These are phyloP conservation scores for Podabrus alpinus DNA, from an alignment of 2,888 invertebrate species.

Conservation along the genomic window DNA sequence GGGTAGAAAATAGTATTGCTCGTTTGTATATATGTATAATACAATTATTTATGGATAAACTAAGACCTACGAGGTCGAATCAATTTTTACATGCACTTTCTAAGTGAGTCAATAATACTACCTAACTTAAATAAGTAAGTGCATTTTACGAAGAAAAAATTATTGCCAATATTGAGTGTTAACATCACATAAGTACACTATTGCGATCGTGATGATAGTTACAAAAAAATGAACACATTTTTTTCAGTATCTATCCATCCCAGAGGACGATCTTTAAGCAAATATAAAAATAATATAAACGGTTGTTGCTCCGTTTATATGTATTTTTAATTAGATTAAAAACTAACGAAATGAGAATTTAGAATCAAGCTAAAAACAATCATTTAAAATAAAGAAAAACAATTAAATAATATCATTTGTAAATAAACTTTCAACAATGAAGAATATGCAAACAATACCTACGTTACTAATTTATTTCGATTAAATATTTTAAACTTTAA, in stretches of 20 bases:
- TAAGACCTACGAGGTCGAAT: not conserved
- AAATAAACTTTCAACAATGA: constrained; percentile 27
- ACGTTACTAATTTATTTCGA: constrained; percentile 10
- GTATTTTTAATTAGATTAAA: not conserved
- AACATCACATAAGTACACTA: not conserved
- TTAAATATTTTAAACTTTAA: constrained; percentile 17
- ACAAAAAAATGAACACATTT: not conserved
- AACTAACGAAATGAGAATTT: not conserved
- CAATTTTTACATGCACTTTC: not conserved
- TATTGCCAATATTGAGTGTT: not conserved
- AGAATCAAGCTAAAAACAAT: not conserved
- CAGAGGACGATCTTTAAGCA: not conserved
- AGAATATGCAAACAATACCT: constrained; percentile 21
- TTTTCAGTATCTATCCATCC: not conserved
- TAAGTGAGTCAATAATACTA: not conserved
- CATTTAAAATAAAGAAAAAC: constrained; percentile 5
- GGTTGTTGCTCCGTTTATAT: not conserved
- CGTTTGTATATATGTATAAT: not conserved
- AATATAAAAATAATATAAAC: not conserved
- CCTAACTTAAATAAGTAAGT: not conserved
- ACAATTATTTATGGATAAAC: not conserved
- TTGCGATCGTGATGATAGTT: not conserved
- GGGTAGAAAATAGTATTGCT: not conserved
- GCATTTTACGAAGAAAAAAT: not conserved
- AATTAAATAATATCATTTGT: constrained; percentile 22